These are phyloP conservation scores for Stichopus chloronotus DNA, from an alignment of 35 echinoderm and acorn worm genomes.

Conservation along the genomic window DNA sequence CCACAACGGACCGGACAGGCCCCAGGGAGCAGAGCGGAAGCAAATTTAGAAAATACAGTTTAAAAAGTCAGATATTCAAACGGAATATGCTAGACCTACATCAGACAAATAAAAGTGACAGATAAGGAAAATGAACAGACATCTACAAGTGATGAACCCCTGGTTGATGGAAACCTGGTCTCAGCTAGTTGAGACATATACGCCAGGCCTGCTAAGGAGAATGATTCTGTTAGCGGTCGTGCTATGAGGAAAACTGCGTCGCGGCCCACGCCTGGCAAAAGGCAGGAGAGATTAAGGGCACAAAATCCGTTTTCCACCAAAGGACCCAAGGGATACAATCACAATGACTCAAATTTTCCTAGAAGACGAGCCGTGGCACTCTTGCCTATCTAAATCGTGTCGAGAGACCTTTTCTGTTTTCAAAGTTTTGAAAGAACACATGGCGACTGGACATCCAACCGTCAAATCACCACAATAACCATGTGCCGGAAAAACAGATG, in stretches of 20 bases:
- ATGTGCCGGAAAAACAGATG: not conserved
- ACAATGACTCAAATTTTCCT: not conserved
- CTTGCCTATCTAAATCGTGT: not conserved
- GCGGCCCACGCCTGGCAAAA: not conserved
- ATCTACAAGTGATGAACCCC: not conserved
- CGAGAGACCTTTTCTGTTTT: not conserved
- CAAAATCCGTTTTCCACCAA: not conserved
- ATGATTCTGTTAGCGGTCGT: not conserved
- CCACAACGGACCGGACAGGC: no score
- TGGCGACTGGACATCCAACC: not conserved
- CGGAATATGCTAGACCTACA: no score
- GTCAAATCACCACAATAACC: not conserved
- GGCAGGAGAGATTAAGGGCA: not conserved
- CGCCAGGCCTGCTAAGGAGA: not conserved
- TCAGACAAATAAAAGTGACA: no score
- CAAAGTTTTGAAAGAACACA: not conserved
- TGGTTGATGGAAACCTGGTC: not conserved
- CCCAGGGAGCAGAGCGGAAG: no score
- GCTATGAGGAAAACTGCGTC: not conserved
- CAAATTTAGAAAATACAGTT: no score
- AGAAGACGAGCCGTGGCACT: not conserved
- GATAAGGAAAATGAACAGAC: not conserved
- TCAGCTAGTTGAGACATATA: not conserved
- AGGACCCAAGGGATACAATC: not conserved
- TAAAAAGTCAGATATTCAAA: no score